These are phyloP conservation scores for Phrynocephalus forsythii DNA, from an alignment of 2,797 vertebrate genomes.

Conservation along the genomic window DNA sequence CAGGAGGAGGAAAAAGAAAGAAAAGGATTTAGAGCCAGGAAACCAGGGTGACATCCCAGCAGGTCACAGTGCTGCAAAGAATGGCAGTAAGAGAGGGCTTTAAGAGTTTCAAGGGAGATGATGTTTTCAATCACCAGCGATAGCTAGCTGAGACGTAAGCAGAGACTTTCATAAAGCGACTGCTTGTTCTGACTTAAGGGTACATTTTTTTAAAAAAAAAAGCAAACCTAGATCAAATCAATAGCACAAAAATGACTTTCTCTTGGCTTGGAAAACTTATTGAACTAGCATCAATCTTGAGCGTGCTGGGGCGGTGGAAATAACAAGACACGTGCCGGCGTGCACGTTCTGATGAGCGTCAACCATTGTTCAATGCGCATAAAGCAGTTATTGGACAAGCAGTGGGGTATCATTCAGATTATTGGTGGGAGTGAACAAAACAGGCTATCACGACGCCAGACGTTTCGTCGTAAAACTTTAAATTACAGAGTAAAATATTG, in stretches of 20 bases:
- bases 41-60: constrained; percentile 42
- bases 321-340: neutral
- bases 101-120: constrained; percentile 45
- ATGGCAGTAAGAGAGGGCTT: constrained; percentile 46
- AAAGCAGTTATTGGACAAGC: constrained; percentile 18
- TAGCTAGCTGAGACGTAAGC: neutral
- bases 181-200: neutral
- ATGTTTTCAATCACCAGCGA: neutral
- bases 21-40: constrained; percentile 20
- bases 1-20: neutral
- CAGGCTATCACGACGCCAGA: constrained; percentile 35
- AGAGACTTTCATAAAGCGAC: constrained; percentile 22
- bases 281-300: constrained; percentile 69
- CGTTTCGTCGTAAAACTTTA: neutral
- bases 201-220: constrained; percentile 26
- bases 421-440: constrained; percentile 10
- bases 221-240: constrained; percentile 60
- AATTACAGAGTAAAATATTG: constrained; percentile 9
- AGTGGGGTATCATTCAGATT: constrained; percentile 41
- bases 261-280: constrained; percentile 68
- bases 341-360: neutral
- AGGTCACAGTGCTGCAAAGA: constrained; percentile 25
- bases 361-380: neutral
- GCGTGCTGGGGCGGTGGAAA: constrained; percentile 44
- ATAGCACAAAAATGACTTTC: constrained; percentile 68